These are phyloP conservation scores for Ctena decussata DNA, from an alignment of 2,888 invertebrate genomes.

Conservation along the genomic window DNA sequence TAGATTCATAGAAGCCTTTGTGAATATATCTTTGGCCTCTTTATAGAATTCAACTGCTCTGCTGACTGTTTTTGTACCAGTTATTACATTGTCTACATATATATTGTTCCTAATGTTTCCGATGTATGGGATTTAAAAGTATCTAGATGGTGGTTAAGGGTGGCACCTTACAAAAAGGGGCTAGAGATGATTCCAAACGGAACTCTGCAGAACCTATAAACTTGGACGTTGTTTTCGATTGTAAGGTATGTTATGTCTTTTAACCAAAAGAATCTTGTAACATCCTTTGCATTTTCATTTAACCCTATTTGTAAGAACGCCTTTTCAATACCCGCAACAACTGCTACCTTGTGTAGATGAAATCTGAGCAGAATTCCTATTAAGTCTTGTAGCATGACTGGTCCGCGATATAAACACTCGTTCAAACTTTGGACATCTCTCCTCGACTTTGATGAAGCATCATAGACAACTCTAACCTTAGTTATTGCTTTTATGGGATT, in stretches of 20 bases:
- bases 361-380: slow-evolving; percentile 34
- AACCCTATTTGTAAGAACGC: slow-evolving; percentile 31
- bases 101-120: slow-evolving; percentile 8
- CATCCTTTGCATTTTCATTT: slow-evolving; percentile 2
- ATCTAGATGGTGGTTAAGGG: slow-evolving; percentile 1
- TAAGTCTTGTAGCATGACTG: slow-evolving; percentile 32
- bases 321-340: slow-evolving; percentile 28
- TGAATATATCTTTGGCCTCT: slow-evolving; percentile 8
- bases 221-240: slow-evolving; percentile 7
- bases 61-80: background rate
- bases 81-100: slow-evolving; percentile 19
- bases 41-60: background rate
- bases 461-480: slow-evolving; percentile 22
- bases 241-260: background rate
- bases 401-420: slow-evolving; percentile 43
- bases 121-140: background rate
- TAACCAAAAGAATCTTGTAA: slow-evolving; percentile 39
- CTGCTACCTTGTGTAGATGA: slow-evolving; percentile 5
- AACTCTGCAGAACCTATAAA: slow-evolving; percentile 10
- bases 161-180: slow-evolving; percentile 15
- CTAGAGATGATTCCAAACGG: slow-evolving; percentile 21
- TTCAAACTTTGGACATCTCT: slow-evolving; percentile 29
- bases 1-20: slow-evolving; percentile 17
- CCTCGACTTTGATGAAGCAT: slow-evolving; percentile 26
- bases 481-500: slow-evolving; percentile 21